Evolutionary conservation across 2,888 invertebrate species (phyloP), one percentile per base, ranked within the genome.

Genomic region (Thera obeliscata): DNA sequence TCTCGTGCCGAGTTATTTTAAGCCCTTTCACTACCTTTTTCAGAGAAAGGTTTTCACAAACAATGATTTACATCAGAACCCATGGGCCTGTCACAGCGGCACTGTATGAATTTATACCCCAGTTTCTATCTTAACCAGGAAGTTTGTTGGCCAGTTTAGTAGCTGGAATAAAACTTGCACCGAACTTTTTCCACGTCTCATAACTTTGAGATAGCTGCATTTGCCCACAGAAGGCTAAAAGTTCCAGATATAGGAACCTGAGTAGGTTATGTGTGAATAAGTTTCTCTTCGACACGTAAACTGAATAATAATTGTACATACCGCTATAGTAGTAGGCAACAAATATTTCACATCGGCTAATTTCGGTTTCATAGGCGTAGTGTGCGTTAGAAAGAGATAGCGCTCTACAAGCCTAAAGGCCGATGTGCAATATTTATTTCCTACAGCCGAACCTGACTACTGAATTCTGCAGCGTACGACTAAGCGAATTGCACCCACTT

Each of bases 131-230:
- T 41, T 33, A 41, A 8, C 36, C 33, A 8, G 49, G 4, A 2
- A 57, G 46, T 58, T 43, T 6, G 12, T 6, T 3, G 6, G 36
- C 52, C 2, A 7, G 43, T 2, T 2, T 9, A 61, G 57, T 54
- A 64, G 35, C 54, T 52, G 57, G 49, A 41, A 43, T 52, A 58
- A 12, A 67, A 64, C 58, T 64, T 41, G 58, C 41, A 22, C 52
- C 43, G n/a, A 61, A 68, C 57, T 68, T 64, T 67, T 64, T 68
- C 60, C 61, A 22, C 50, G 41, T 43, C 62, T 43, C 59, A 50
- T 38, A 59, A 63, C 63, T 67, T 67, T 64, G 52, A 56, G 60
- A 60, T 55, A 67, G 62, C 57, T 66, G 66, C 67, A 52, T 64
- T 41, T 61, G 43, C 9, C 33, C 43, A 41, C 22, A 38, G 33